Conservation (phyloP, 2,888 invertebrate species). For the Caenorhabditis sp. region DNA sequence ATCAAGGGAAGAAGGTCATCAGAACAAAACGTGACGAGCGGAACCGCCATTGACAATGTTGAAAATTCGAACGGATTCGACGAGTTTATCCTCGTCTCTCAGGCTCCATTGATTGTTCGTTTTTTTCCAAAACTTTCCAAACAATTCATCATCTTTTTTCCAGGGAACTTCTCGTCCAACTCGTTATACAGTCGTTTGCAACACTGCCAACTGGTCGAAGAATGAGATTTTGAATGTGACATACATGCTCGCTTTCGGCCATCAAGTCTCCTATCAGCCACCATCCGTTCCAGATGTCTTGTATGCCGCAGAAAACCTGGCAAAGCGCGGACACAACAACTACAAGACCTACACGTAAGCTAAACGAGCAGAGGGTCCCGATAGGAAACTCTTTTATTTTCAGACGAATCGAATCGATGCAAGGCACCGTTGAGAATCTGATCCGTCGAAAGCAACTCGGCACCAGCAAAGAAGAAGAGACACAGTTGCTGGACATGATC, state of each 20-base stretch:
- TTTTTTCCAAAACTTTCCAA: neutral
- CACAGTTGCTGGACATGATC: neutral
- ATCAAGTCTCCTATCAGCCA: constrained; percentile 53
- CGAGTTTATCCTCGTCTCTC: constrained; percentile 65
- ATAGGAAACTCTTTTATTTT: neutral
- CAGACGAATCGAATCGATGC: neutral
- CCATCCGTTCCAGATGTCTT: constrained; percentile 53
- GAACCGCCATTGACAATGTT: constrained; percentile 46
- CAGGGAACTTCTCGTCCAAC: constrained; percentile 65
- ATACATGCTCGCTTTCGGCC: constrained; percentile 50
- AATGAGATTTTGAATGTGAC: constrained; percentile 59
- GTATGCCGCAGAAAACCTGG: constrained; percentile 64
- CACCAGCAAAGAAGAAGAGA: neutral
- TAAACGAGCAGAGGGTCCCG: neutral
- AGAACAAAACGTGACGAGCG: constrained; percentile 53
- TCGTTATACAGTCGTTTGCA: constrained; percentile 40
- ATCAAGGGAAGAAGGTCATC: neutral
- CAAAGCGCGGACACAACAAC: constrained; percentile 66
- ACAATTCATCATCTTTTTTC: constrained; percentile 7
- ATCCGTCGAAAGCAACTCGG: neutral
- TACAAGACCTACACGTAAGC: constrained; percentile 57
- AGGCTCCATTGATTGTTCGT: constrained; percentile 64
- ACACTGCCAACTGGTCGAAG: constrained; percentile 46
- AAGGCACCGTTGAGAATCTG: neutral
- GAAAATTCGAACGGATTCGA: constrained; percentile 17